Base-by-base conservation (phyloP, 2,888 invertebrate genomes). In the Maniola hyperantus region DNA sequence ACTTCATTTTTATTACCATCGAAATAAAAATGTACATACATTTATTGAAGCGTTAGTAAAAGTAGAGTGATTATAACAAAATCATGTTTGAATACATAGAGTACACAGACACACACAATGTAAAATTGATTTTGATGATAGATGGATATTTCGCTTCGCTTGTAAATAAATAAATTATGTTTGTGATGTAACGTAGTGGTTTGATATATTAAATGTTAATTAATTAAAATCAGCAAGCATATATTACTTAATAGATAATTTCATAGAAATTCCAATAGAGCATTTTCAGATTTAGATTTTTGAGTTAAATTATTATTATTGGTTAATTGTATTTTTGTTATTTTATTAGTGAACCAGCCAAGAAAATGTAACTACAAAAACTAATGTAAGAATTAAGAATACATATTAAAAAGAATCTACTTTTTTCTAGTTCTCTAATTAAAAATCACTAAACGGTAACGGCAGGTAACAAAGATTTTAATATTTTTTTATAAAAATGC, bases 181-280 rank as follows among this genome's bases (percentile, higher is more conserved):
- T 53, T 53, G 26, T 53, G 51, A 33, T 33, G 13, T 1, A 26
- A 26, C 13, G 26, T 13, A 13, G 20, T 51, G 44, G n/a, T 6
- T 46, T 46, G 15, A n/a, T n/a, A 46, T 46, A 15, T 48, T 46
- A 26, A 26, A 15, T 48, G 15, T 8, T 8, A n/a, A n/a, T 15
- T 4, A 11, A 11, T 26, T 26, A 26, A 26, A 26, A 4, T 26
- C 26, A 26, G 26, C 4, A 26, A 26, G 26, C 26, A n/a, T 46
- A 15, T 15, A 15, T 15, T n/a, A n/a, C n/a, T 34, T 15, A 36
- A 5, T 13, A 0, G 20, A 46, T 11, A 15, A 62, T 46, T 66
- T 63, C 13, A 58, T 63, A 26, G 10, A 66, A 57, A 57, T 62
- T n/a, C n/a, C 55, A 18, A 66, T 50, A 44, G n/a, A 26, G 15